phyloP scores from a whole-genome alignment of 2,797 vertebrate genomes.

The Prionace glauca region DNA sequence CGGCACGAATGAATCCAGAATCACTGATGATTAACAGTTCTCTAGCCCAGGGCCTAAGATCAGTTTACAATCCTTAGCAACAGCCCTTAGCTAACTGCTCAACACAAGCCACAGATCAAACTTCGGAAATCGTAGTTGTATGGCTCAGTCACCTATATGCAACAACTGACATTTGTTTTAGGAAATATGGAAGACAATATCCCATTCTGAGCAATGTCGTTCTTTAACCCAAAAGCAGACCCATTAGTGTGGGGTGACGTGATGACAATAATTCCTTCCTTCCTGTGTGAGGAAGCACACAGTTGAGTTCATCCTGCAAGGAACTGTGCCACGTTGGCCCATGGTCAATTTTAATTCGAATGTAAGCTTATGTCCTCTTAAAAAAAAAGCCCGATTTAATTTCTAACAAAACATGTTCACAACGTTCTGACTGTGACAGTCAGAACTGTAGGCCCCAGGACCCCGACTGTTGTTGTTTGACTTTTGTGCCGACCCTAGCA shows the following conservation, averaged over 20 bases:
- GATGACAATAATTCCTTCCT: not conserved
- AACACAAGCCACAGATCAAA: not conserved
- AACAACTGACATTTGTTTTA: not conserved
- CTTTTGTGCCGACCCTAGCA: not conserved
- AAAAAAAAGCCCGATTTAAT: not conserved
- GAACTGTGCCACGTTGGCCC: not conserved
- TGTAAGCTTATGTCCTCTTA: not conserved
- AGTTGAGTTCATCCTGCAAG: not conserved
- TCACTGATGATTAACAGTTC: not conserved
- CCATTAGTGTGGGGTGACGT: not conserved
- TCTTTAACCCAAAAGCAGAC: slow-evolving; percentile 16
- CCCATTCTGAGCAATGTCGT: not conserved
- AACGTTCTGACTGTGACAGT: not conserved
- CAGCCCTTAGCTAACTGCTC: not conserved
- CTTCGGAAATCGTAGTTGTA: not conserved
- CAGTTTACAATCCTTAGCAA: not conserved
- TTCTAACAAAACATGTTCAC: not conserved
- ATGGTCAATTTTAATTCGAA: not conserved
- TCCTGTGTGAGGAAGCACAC: not conserved
- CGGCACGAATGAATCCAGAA: not conserved
- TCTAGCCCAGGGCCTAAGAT: not conserved
- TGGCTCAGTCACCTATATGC: not conserved
- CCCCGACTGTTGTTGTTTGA: not conserved
- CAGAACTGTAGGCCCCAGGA: not conserved
- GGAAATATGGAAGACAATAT: not conserved